phyloP scores from a whole-genome alignment of 2,113 vertebrate species.

The Taxidea taxus region DNA sequence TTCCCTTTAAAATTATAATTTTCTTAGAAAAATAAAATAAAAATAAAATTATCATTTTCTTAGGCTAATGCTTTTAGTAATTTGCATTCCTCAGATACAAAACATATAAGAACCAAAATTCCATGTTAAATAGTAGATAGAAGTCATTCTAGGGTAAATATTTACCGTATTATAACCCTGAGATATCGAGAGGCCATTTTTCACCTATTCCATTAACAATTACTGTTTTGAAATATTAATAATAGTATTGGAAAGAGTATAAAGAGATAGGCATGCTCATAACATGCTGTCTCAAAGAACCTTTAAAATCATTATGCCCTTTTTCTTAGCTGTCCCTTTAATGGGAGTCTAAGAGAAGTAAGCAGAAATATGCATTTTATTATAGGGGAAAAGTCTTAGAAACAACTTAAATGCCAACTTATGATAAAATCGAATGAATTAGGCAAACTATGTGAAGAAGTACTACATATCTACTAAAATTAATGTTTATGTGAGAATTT shows the following conservation, averaged over 20 bases:
- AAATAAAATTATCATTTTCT: conserved; percentile 18
- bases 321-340: background rate
- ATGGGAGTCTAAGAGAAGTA: background rate
- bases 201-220: background rate
- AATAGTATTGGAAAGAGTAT: background rate
- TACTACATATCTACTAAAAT: background rate
- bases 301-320: background rate
- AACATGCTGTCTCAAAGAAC: background rate
- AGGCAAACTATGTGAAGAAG: background rate
- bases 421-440: background rate
- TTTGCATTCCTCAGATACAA: background rate
- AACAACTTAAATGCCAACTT: background rate
- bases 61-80: background rate
- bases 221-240: background rate
- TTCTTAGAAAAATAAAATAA: background rate
- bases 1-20: background rate
- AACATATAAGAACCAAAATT: background rate
- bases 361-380: background rate
- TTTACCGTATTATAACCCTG: background rate
- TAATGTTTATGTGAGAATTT: background rate
- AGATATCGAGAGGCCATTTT: background rate
- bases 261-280: background rate
- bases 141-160: background rate
- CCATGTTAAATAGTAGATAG: background rate
- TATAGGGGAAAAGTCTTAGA: background rate